Evolutionary conservation across 2,113 vertebrate genomes (phyloP).

Genomic region (Solea solea): DNA sequence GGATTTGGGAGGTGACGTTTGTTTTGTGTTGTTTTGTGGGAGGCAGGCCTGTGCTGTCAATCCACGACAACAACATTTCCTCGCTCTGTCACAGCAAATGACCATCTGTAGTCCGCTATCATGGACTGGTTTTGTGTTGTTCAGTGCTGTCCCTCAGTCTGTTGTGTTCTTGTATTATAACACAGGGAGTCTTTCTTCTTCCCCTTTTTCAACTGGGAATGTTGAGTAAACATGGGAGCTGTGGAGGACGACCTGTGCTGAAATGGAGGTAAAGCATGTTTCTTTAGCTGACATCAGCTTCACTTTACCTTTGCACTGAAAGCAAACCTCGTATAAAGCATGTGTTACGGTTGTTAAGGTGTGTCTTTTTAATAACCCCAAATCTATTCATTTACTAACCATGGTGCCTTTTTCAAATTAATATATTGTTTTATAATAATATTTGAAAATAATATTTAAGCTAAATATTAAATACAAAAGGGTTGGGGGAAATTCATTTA

Average conservation of each 20-base stretch:
- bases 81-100: not conserved
- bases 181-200: not conserved
- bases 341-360: too few relatives aligned
- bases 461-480: too few relatives aligned
- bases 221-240: slow-evolving; percentile 30
- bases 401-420: too few relatives aligned
- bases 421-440: too few relatives aligned
- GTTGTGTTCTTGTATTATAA: not conserved
- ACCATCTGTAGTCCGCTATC: not conserved
- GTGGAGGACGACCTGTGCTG: slow-evolving; percentile 25
- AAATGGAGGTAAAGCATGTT: slow-evolving; percentile 56
- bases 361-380: too few relatives aligned
- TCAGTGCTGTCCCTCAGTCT: not conserved
- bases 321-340: too few relatives aligned
- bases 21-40: slow-evolving; percentile 15
- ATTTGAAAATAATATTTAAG: too few relatives aligned
- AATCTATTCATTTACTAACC: too few relatives aligned
- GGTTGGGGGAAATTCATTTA: too few relatives aligned
- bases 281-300: not conserved
- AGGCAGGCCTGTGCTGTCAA: slow-evolving; percentile 63
- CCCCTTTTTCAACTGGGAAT: slow-evolving; percentile 46
- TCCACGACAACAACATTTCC: slow-evolving; percentile 44
- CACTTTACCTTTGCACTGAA: not conserved
- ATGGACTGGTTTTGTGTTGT: not conserved
- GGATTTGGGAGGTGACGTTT: slow-evolving; percentile 15